Conservation (phyloP, 2,113 vertebrate genomes). For the Gopherus evgoodei region DNA sequence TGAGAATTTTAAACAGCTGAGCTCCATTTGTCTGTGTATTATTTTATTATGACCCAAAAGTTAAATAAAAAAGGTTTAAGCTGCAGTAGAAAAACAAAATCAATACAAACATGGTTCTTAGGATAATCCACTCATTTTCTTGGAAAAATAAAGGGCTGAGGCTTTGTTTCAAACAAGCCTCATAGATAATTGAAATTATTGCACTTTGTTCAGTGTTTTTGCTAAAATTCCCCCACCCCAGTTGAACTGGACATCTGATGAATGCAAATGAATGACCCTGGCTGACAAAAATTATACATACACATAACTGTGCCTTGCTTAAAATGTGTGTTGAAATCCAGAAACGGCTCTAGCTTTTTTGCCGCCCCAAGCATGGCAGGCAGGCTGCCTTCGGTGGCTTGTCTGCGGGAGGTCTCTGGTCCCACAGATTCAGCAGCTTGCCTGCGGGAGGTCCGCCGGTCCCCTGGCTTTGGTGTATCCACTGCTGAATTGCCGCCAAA, state of each 20-base stretch:
- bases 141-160: constrained; percentile 5
- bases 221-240: not conserved
- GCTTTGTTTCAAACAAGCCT: not conserved
- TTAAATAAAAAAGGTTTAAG: not conserved
- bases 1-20: not conserved
- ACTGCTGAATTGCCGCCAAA: too few species aligned
- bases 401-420: too few species aligned
- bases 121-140: constrained; percentile 36
- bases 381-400: too few species aligned
- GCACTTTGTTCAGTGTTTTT: not conserved
- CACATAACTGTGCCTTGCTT: not conserved
- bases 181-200: constrained; percentile 1
- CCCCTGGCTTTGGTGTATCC: too few species aligned
- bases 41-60: not conserved
- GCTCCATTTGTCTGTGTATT: not conserved
- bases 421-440: too few species aligned
- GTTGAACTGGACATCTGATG: not conserved
- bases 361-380: too few species aligned
- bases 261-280: constrained; percentile 26
- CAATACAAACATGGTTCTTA: constrained; percentile 12
- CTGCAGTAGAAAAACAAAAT: constrained; percentile 13
- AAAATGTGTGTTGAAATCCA: too few species aligned
- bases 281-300: constrained; percentile 18
- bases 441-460: too few species aligned
- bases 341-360: too few species aligned